phyloP scores from a whole-genome alignment of 2,113 vertebrate genomes.

The Strix aluco region DNA sequence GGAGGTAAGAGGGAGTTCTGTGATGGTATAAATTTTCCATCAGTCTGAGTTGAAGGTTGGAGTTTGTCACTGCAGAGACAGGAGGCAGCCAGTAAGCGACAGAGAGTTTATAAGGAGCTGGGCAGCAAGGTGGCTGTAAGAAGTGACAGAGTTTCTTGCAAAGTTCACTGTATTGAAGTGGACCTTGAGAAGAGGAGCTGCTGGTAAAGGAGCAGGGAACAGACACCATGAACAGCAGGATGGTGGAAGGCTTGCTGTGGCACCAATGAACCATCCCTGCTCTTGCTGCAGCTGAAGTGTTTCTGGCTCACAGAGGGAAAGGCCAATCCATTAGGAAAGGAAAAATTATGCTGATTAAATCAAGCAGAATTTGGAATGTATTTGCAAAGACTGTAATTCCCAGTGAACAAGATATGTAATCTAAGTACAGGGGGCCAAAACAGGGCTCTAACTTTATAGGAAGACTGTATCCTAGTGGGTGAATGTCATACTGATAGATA shows the following conservation, averaged over 20 bases:
- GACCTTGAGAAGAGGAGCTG: neutral
- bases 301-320: neutral
- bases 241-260: neutral
- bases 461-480: neutral
- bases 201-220: neutral
- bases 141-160: neutral
- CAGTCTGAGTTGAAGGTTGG: neutral
- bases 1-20: neutral
- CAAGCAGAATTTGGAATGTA: slow-evolving; percentile 9
- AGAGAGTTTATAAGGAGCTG: neutral
- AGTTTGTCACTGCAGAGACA: neutral
- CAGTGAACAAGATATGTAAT: neutral
- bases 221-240: neutral
- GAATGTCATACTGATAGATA: neutral
- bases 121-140: neutral
- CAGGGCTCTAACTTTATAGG: neutral
- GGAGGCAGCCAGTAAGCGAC: neutral
- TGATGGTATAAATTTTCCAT: neutral
- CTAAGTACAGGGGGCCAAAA: neutral
- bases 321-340: neutral
- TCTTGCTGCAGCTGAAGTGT: neutral
- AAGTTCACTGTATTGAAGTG: neutral
- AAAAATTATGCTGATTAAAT: slow-evolving; percentile 7
- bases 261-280: neutral
- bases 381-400: neutral